Percentiles rank a stretch among this genome's conserved stretches.
phyloP scores from a whole-genome alignment of 2,113 vertebrate genomes.

The Microtus oregoni region DNA sequence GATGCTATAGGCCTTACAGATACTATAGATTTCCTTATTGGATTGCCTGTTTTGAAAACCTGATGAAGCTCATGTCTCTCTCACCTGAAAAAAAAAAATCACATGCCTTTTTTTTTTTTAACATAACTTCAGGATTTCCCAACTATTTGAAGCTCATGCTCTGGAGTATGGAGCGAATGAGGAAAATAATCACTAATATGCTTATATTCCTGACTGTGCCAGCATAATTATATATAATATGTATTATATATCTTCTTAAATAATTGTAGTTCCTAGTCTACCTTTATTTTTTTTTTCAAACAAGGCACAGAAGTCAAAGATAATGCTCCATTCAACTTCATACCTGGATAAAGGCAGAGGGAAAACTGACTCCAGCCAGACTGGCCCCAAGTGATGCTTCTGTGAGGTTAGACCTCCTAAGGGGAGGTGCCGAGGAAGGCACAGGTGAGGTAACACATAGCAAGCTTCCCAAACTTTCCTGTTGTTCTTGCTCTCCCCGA shows the following conservation, averaged over 20 bases:
- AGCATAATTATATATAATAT: not conserved
- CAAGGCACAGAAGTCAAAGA: not conserved
- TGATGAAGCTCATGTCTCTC: not conserved
- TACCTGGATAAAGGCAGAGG: not conserved
- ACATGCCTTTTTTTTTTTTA: not conserved
- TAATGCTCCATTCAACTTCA: not conserved
- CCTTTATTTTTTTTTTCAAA: not conserved
- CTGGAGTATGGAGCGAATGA: not conserved
- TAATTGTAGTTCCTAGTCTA: not conserved
- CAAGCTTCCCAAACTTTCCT: not conserved
- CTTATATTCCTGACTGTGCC: not conserved
- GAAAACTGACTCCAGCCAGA: not conserved
- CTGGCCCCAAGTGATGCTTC: no score
- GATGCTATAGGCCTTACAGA: not conserved
- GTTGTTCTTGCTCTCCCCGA: not conserved
- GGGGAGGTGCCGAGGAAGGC: not conserved
- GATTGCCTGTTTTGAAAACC: constrained; percentile 13
- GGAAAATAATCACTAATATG: not conserved
- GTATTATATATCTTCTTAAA: not conserved
- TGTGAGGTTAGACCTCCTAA: no score
- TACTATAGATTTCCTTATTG: not conserved
- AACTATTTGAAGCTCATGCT: not conserved
- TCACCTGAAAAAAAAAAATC: constrained; percentile 6
- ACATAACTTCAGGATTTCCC: not conserved
- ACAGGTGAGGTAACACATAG: not conserved